Evolutionary conservation across 2,113 vertebrate genomes (phyloP).

Genomic region (Pavo muticus): DNA sequence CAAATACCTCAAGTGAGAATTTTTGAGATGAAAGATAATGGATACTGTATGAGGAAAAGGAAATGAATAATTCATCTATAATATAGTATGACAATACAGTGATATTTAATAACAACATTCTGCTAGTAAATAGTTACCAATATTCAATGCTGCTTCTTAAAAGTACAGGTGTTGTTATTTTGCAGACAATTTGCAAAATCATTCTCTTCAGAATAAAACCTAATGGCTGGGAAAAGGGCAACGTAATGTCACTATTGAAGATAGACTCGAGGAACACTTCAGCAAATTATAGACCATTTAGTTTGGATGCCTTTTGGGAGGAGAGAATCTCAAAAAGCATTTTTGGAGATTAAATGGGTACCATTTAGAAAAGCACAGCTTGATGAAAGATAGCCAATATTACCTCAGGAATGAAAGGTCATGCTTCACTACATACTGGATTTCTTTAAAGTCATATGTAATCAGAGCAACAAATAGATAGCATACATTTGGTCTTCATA

Average conservation of each 20-base stretch:
- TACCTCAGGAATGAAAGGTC: slow-evolving; percentile 75
- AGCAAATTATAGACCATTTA: slow-evolving; percentile 83
- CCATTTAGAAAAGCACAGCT: slow-evolving; percentile 79
- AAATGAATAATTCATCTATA: neutral
- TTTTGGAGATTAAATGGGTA: slow-evolving; percentile 82
- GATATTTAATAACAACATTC: slow-evolving; percentile 49
- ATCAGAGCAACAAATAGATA: slow-evolving; percentile 68
- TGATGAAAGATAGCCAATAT: slow-evolving; percentile 77
- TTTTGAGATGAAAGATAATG: neutral
- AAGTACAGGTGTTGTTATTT: slow-evolving; percentile 62
- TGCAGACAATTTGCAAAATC: slow-evolving; percentile 76
- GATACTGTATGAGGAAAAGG: neutral
- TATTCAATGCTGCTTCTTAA: neutral
- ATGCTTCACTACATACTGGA: slow-evolving; percentile 73
- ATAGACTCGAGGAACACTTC: slow-evolving; percentile 79
- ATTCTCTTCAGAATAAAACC: slow-evolving; percentile 66
- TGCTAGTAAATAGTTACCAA: slow-evolving; percentile 59
- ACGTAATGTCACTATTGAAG: slow-evolving; percentile 81
- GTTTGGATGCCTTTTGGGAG: slow-evolving; percentile 78
- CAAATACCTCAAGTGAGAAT: neutral
- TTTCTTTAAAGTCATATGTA: slow-evolving; percentile 73
- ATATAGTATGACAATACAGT: slow-evolving; percentile 34
- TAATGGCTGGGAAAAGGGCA: slow-evolving; percentile 75
- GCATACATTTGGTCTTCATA: slow-evolving; percentile 43
- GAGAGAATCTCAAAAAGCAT: slow-evolving; percentile 79